Base-by-base conservation (phyloP, 1,140 invertebrate genomes). In the Drosophila repletoides region DNA sequence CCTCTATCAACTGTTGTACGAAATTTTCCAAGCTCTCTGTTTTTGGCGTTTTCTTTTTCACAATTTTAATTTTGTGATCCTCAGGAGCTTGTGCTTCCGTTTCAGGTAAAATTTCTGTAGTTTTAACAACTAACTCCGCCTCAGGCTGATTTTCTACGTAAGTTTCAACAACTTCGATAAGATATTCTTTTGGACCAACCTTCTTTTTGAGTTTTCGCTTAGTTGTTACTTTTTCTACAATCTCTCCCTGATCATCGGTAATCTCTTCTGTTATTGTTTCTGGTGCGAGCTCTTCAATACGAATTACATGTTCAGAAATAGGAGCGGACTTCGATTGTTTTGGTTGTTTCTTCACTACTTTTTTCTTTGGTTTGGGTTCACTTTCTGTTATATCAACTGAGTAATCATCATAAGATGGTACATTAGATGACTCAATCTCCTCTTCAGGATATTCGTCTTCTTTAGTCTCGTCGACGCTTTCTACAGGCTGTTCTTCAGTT, bases 211-310 rank as follows among this genome's bases (percentile, higher is more conserved):
- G 66, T 26, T 55, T 89, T 3, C 84, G 56, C 24, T 84, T 89
- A 3, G 76, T 77, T 6, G 59, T 84, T 14, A 74, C 72, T 29
- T 75, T 89, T 74, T 72, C 74, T 1, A 80, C 53, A 40, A 76
- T 63, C 9, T 76, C 69, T 3, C 90, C 79, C 3, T 90, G 91
- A 31, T 91, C 92, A 9, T 89, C 76, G 19, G 69, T 29, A 2
- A 91, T 55, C 79, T 91, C 45, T 15, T 84, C 73, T 0, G 46
- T 67, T 33, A 48, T 26, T 38, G 56, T 70, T 72, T 88, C 88
- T 14, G 90, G 83, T 2, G 75, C 64, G 2, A 77, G 22, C 60
- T 91, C 91, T 70, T 91, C 88, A 49, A 90, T 58, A 7, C 73
- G 63, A 51, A 81, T 64, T 1, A 58, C 55, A 76, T 89, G 56